Base-by-base conservation (phyloP, 2,113 vertebrate genomes). In the Irena cyanogastra region DNA sequence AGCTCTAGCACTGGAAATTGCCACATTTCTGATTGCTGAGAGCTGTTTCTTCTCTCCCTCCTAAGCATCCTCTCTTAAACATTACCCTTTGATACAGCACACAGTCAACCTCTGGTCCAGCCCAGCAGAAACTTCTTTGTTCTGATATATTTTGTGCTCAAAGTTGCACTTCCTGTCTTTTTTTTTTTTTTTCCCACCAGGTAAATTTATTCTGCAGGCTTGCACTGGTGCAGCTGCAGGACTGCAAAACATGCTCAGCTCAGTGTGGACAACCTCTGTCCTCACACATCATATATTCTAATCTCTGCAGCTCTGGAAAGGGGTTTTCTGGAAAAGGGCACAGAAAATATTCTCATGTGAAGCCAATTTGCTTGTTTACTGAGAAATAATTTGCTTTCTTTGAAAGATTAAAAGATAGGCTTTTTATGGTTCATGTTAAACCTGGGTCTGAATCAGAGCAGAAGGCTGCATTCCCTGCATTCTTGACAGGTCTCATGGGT, bases 361-460 rank as follows among this genome's bases (percentile, higher is more conserved):
- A 96, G 76, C 39, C 41, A 74, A 56, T 84, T 83, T 81, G 47
- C 83, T 90, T 94, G 83, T 96, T 96, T 93, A 94, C 85, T 75
- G 72, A 86, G 64, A 90, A 96, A 93, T 89, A 88, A 95, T 78
- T 94, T 86, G 81, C 85, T 83, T 95, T 89, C 87, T 87, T 90
- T 71, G 64, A 86, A 90, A 94, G 90, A 96, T 91, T 90, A 95
- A 88, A 95, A 95, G 87, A 93, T 88, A 95, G 87, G 26, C 52
- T 37, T 94, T 91, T 89, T 68, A 83, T 33, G 69, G 72, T 93
- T 96, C 76, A 86, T 90, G 85, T 96, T 94, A 96, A 93, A 91
- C 70, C 70, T 64, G 52, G 56, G 60, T 56, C 85, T 96, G 71
- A 88, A 83, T 86, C 82, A 92, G 92, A 83, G 71, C 92, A 86